phyloP scores from a whole-genome alignment of 2,888 invertebrate genomes.

The Amblyteles armatorius region DNA sequence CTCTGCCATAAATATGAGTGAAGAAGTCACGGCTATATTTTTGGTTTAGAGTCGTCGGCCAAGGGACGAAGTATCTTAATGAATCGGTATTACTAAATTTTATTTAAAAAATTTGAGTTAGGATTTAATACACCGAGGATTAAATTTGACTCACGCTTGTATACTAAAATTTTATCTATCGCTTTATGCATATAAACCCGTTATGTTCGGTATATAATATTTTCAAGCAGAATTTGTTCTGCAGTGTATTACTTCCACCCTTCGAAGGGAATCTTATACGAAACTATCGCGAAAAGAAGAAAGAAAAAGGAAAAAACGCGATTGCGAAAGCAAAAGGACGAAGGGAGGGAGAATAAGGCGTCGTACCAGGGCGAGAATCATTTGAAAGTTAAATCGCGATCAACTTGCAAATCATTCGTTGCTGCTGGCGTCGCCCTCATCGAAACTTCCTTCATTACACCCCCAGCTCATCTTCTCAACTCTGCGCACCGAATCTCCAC shows the following conservation, averaged over 20 bases:
- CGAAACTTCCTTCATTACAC: slow-evolving; percentile 65
- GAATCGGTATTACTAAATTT: not conserved
- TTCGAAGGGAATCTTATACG: not conserved
- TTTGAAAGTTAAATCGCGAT: slow-evolving; percentile 77
- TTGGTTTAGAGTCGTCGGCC: not conserved
- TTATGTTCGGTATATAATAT: not conserved
- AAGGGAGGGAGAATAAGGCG: slow-evolving; percentile 36
- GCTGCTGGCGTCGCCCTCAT: slow-evolving; percentile 49
- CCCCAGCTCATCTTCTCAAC: slow-evolving; percentile 51
- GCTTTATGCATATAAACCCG: not conserved
- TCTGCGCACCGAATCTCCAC: slow-evolving; percentile 39
- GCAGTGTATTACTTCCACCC: not conserved
- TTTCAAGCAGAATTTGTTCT: not conserved
- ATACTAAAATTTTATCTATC: too few relatives aligned
- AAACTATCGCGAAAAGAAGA: slow-evolving; percentile 1
- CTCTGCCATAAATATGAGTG: too few relatives aligned
- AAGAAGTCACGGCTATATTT: not conserved
- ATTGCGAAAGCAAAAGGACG: not conserved
- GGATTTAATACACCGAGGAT: not conserved
- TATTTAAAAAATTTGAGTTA: not conserved
- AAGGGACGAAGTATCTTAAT: not conserved
- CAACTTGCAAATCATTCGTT: slow-evolving; percentile 76
- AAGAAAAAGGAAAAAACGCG: not conserved
- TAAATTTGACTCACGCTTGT: too few relatives aligned
- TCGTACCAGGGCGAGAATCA: slow-evolving; percentile 59